Evolutionary conservation across 2,113 vertebrate species (phyloP).

Genomic region (Pterocles burchelli): DNA sequence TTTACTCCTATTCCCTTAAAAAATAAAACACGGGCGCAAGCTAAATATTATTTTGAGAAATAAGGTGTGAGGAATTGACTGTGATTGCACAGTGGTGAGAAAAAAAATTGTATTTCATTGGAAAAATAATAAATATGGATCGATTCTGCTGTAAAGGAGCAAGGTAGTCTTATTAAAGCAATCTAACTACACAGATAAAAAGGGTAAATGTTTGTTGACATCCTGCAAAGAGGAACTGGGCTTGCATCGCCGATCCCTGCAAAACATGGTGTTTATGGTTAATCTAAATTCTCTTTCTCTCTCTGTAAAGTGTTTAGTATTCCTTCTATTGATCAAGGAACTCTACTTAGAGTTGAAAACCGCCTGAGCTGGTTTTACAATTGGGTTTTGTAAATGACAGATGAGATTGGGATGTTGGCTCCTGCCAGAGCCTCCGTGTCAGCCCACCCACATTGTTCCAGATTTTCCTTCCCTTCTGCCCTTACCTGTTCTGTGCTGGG

Average conservation of each 20-base stretch:
- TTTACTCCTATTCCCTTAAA: background rate
- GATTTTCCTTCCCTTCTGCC: background rate
- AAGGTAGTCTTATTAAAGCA: background rate
- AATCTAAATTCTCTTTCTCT: background rate
- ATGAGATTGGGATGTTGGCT: background rate
- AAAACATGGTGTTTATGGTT: background rate
- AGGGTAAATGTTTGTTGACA: background rate
- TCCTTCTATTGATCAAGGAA: background rate
- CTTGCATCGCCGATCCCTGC: background rate
- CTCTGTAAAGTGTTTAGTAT: background rate
- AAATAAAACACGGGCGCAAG: background rate
- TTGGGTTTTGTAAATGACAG: background rate
- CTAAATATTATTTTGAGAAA: background rate
- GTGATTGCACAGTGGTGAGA: background rate
- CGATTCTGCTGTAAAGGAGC: background rate
- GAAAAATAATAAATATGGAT: background rate
- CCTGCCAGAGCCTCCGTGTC: background rate
- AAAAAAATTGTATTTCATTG: background rate
- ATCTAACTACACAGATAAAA: background rate
- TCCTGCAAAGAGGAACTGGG: background rate
- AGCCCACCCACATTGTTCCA: rapidly evolving
- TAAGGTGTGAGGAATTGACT: background rate
- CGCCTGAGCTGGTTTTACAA: background rate
- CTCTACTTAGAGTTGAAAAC: background rate
- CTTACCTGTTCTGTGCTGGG: background rate